phyloP scores from a whole-genome alignment of 2,888 invertebrate species.

The Dicycla oo region DNA sequence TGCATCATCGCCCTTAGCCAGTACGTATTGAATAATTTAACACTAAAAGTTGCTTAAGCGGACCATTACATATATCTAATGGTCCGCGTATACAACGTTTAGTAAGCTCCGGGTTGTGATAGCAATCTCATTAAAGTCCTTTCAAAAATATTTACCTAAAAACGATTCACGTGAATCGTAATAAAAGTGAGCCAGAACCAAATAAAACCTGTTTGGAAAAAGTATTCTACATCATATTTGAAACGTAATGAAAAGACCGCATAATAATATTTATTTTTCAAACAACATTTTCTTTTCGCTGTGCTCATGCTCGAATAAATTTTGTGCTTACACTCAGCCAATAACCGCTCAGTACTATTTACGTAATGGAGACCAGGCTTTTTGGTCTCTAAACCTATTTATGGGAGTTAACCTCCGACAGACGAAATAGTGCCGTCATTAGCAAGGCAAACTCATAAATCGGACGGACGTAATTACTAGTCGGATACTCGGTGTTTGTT shows the following conservation, averaged over 20 bases:
- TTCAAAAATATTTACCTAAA: constrained; percentile 36
- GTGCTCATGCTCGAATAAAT: constrained; percentile 27
- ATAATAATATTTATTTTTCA: constrained; percentile 42
- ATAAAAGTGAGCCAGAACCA: constrained; percentile 29
- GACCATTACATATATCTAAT: constrained; percentile 19
- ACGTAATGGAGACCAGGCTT: constrained; percentile 33
- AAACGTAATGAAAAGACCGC: constrained; percentile 52
- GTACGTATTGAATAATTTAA: constrained; percentile 5
- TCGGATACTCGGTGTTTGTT: constrained; percentile 30
- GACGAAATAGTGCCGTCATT: constrained; percentile 47
- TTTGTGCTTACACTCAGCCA: constrained; percentile 33
- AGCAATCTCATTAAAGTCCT: constrained; percentile 52
- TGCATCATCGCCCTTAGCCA: no score
- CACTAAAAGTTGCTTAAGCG: background rate
- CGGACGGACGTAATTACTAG: constrained; percentile 49
- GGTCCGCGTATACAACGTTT: no score
- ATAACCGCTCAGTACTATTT: constrained; percentile 43
- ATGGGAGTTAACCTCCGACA: constrained; percentile 30
- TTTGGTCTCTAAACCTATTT: constrained; percentile 48
- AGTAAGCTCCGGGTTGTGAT: constrained; percentile 18
- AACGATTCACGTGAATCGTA: constrained; percentile 26
- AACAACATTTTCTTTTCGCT: constrained; percentile 35
- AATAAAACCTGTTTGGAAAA: constrained; percentile 43
- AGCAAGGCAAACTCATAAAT: constrained; percentile 56
- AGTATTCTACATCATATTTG: constrained; percentile 48